phyloP scores from a whole-genome alignment of 1,140 invertebrate genomes.

The Ostrea edulis region DNA sequence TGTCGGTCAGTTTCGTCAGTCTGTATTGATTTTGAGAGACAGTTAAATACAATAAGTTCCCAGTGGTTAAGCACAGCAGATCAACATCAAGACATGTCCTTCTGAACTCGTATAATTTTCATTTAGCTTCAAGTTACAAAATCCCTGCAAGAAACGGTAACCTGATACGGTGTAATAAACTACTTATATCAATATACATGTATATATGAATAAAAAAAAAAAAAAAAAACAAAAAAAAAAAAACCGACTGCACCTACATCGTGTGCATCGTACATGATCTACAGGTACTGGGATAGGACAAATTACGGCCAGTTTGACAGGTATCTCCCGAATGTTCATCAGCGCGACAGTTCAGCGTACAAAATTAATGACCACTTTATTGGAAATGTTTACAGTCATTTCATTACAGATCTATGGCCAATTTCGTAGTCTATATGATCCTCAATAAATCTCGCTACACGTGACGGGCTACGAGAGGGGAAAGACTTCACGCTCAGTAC shows the following conservation, averaged over 20 bases:
- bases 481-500: background rate
- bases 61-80: too few species aligned
- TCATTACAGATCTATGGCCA: constrained; percentile 28
- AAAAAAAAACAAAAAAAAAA: too few species aligned
- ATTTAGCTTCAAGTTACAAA: too few species aligned
- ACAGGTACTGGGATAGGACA: background rate
- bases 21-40: too few species aligned
- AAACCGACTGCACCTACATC: background rate
- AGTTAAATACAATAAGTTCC: too few species aligned
- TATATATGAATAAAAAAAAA: too few species aligned
- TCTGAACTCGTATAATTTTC: too few species aligned
- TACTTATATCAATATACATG: too few species aligned
- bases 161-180: too few species aligned
- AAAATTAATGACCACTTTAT: constrained; percentile 34
- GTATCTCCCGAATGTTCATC: background rate
- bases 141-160: too few species aligned
- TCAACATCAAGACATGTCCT: too few species aligned
- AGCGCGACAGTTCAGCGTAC: constrained; percentile 12
- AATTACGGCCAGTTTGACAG: constrained; percentile 2
- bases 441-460: constrained; percentile 6
- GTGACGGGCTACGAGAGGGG: background rate
- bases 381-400: constrained; percentile 27
- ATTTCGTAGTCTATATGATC: constrained; percentile 3
- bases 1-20: too few species aligned
- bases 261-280: background rate